A percentile compares a stretch with the other conserved stretches of the same genome.
These are phyloP conservation scores for Gnatocerus cornutus DNA, from an alignment of 2,888 invertebrate genomes.

Conservation along the genomic window DNA sequence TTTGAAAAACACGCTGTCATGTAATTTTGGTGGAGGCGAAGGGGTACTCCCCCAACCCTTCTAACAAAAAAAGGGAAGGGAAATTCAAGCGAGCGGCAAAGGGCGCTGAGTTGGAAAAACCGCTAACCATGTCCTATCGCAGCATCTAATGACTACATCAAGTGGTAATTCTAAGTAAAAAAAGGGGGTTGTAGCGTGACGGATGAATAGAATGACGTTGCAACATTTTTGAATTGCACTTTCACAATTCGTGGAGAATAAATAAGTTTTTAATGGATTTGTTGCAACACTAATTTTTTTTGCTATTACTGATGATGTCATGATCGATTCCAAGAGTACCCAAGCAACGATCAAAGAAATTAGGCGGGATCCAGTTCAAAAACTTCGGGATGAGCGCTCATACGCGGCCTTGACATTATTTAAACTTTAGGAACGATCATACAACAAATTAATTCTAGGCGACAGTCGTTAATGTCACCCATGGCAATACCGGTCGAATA, in stretches of 20 bases:
- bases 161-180: slow-evolving; percentile 7
- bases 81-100: slow-evolving; percentile 5
- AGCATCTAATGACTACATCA: slow-evolving; percentile 5
- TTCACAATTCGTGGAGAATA: slow-evolving; percentile 23
- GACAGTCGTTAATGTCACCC: too few species aligned
- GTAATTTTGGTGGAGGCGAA: slow-evolving; percentile 29
- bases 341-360: slow-evolving; percentile 4
- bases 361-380: not conserved
- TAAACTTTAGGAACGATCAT: slow-evolving; percentile 13
- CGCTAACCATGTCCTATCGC: slow-evolving; percentile 19
- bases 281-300: slow-evolving; percentile 5
- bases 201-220: slow-evolving; percentile 14
- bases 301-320: slow-evolving; percentile 4
- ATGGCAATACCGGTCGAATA: too few species aligned
- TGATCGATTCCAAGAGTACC: slow-evolving; percentile 13
- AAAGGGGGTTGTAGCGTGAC: slow-evolving; percentile 7
- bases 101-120: slow-evolving; percentile 9
- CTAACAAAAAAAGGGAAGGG: not conserved
- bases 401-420: slow-evolving; percentile 30
- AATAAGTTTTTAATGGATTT: slow-evolving; percentile 10
- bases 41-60: not conserved
- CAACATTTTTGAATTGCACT: slow-evolving; percentile 13
- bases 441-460: not conserved
- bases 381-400: not conserved
- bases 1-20: slow-evolving; percentile 19